Evolutionary conservation across 2,888 invertebrate genomes (phyloP).

Genomic region (Patella caerulea): DNA sequence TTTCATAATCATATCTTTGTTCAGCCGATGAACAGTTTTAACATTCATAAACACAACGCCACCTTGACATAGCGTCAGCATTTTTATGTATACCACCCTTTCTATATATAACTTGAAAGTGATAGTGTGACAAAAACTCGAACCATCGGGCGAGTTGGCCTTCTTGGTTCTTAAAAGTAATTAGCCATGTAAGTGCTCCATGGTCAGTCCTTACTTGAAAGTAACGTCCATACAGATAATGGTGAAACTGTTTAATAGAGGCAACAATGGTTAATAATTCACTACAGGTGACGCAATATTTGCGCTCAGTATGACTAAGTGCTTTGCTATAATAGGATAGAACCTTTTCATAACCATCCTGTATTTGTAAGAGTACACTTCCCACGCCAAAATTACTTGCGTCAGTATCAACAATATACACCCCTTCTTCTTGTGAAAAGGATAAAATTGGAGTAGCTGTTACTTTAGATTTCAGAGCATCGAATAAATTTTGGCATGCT

Average conservation of each 20-base stretch:
- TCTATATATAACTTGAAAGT: slow-evolving; percentile 11
- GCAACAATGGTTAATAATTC: slow-evolving; percentile 39
- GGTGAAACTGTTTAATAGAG: slow-evolving; percentile 34
- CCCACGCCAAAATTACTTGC: slow-evolving; percentile 23
- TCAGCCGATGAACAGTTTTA: too few species aligned
- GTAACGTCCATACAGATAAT: slow-evolving; percentile 35
- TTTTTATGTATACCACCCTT: too few species aligned
- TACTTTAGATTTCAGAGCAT: not conserved
- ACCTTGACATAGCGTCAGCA: too few species aligned
- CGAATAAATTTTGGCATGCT: too few species aligned
- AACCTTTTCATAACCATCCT: slow-evolving; percentile 27
- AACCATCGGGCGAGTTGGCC: slow-evolving; percentile 39
- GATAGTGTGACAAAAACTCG: slow-evolving; percentile 30
- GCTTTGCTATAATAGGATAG: slow-evolving; percentile 32
- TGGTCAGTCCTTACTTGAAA: slow-evolving; percentile 34
- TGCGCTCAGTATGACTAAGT: slow-evolving; percentile 28
- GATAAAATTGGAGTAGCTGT: too few species aligned
- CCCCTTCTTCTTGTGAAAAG: too few species aligned
- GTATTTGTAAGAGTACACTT: slow-evolving; percentile 32
- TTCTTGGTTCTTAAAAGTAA: slow-evolving; percentile 28
- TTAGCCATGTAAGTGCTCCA: slow-evolving; percentile 36
- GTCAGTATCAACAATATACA: not conserved
- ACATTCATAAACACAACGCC: too few species aligned
- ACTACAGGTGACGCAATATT: slow-evolving; percentile 33
- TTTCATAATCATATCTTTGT: too few species aligned